Base-by-base conservation (phyloP, 2,113 vertebrate species). In the Epinephelus moara region DNA sequence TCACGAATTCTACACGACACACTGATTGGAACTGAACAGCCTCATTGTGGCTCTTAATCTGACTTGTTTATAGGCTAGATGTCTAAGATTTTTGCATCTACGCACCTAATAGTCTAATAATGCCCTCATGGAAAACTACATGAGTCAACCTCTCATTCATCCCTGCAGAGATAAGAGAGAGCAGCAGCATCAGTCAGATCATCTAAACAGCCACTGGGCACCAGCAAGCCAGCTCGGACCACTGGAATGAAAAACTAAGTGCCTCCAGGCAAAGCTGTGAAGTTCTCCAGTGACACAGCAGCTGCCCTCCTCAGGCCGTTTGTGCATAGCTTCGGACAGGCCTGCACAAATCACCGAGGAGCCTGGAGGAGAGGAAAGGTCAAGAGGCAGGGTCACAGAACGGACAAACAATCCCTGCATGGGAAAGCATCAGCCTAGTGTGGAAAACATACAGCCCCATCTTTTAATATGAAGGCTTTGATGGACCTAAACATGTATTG, bases 341-440 rank as follows among this genome's bases (percentile, higher is more conserved):
- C 80, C 86, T 78, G 72, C 37, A 19, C 72, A 82, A 86, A 86
- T 76, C 90, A 74, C 78, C 30, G 63, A 79, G 86, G 86, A 87
- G 76, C 76, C 78, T 14, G 61, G 30, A 89, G 78, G 84, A 88
- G 77, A 81, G 67, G 75, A 78, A 71, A 64, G 91, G 84, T 87
- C 81, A 87, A 86, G 59, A 78, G 70, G 61, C 66, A 83, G 79
- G 78, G 81, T 89, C 81, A 74, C 70, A 57, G 21, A 78, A 56
- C 2, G 47, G 78, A 87, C 67, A 87, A 74, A 83, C 63, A 85
- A 67, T n/a, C 13, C 56, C 63, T 42, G 49, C 77, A 85, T 88
- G 85, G 86, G 86, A 93, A 93, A 93, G 88, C 60, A 84, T 59
- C 70, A 75, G 33, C 42, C 9, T 12, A 14, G 25, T 15, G 30